Evolutionary conservation across 2,888 invertebrate species (phyloP).

Genomic region (Plagodis pulveraria): DNA sequence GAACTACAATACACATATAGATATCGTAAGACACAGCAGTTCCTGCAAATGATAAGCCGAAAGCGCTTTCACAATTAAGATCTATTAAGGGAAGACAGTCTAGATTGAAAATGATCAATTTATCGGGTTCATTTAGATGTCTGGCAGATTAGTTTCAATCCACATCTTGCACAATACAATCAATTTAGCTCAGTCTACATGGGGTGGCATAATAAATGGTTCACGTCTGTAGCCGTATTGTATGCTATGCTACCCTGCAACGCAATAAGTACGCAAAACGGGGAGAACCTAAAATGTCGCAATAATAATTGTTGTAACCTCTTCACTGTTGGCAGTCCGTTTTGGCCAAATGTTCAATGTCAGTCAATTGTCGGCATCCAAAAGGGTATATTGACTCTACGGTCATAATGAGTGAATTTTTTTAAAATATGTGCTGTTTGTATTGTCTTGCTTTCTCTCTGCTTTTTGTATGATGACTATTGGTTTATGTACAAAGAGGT

Average conservation of each 20-base stretch:
- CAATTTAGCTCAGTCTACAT: slow-evolving; percentile 35
- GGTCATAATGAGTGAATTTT: too few species aligned
- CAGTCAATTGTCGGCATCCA: too few species aligned
- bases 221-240: slow-evolving; percentile 2
- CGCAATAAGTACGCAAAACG: too few species aligned
- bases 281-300: too few species aligned
- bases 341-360: too few species aligned
- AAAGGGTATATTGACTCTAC: too few species aligned
- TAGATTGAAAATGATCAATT: slow-evolving; percentile 26
- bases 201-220: slow-evolving; percentile 31
- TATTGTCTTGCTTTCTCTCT: too few species aligned
- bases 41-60: neutral
- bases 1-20: neutral
- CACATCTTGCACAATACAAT: slow-evolving; percentile 35
- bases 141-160: slow-evolving; percentile 37
- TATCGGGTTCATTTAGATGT: slow-evolving; percentile 37
- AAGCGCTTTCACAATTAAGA: slow-evolving; percentile 15
- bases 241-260: neutral
- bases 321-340: too few species aligned
- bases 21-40: neutral
- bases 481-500: too few species aligned
- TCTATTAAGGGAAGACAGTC: slow-evolving; percentile 17
- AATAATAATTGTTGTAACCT: too few species aligned
- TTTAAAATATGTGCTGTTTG: too few species aligned
- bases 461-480: too few species aligned